Evolutionary conservation across 2,888 invertebrate species (phyloP).

Genomic region (Eupeodes luniger): DNA sequence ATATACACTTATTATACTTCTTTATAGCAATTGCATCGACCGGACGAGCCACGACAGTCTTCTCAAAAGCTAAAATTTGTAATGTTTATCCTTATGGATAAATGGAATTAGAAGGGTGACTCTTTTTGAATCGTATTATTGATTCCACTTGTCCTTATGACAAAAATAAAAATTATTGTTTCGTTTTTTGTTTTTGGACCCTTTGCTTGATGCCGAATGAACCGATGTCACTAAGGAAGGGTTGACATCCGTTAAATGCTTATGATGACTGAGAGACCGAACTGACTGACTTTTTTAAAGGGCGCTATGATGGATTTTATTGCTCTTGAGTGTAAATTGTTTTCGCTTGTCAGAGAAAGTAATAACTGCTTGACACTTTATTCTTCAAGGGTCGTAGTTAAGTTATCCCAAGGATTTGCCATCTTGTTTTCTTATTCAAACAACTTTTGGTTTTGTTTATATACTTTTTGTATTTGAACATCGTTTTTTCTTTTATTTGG

Average conservation of each 20-base stretch:
- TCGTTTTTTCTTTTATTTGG: conserved; percentile 12
- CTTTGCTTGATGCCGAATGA: conserved; percentile 19
- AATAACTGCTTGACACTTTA: conserved; percentile 51
- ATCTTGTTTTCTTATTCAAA: conserved; percentile 27
- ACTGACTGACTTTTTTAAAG: not conserved
- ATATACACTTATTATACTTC: conserved; percentile 47
- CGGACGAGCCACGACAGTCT: not conserved
- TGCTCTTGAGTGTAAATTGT: conserved; percentile 67
- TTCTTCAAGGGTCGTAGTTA: not conserved
- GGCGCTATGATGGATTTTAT: conserved; percentile 39
- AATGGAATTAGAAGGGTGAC: conserved; percentile 50
- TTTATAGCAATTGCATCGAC: not conserved
- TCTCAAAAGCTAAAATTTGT: conserved; percentile 54
- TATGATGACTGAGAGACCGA: conserved; percentile 49
- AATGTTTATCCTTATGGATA: conserved; percentile 33
- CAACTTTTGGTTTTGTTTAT: not conserved
- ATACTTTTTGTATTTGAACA: conserved; percentile 21
- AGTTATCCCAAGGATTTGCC: not conserved
- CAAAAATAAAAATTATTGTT: conserved; percentile 43
- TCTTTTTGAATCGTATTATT: conserved; percentile 63
- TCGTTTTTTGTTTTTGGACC: conserved; percentile 16
- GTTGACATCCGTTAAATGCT: conserved; percentile 71
- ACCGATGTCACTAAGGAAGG: conserved; percentile 43
- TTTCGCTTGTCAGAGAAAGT: conserved; percentile 48
- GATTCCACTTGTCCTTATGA: conserved; percentile 75